Evolutionary conservation across 2,113 vertebrate genomes (phyloP), one percentile per base, ranked within the genome.

Genomic region (Microcebus lehilahytsara): DNA sequence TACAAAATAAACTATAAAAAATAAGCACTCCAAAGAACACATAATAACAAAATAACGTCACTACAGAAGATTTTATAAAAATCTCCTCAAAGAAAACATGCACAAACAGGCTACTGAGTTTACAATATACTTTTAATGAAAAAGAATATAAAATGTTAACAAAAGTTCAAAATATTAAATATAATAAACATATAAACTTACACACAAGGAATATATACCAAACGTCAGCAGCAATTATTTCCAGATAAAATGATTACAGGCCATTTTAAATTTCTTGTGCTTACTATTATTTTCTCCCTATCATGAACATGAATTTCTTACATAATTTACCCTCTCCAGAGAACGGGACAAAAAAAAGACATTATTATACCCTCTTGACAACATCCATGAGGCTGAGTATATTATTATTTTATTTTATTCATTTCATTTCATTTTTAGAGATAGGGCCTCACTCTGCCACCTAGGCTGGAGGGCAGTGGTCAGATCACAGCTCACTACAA

Each of bases 111-210:
- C 12, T 60, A 53, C 2, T 91, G 40, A 56, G 9, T 69, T 86
- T 8, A 91, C 13, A 97, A 62, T 60, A 81, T 34, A 86, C 32
- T 86, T 94, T 97, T 77, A 75, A 81, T 81, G 13, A 83, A 72
- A 84, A 88, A 64, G 8, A 5, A 14, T 93, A 69, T 40, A 74
- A n/a, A 85, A 85, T 91, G 49, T 75, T 79, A 84, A 87, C 6
- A 80, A 13, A 88, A 58, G 6, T 60, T 84, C 56, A 78, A 94
- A 94, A 49, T 77, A 56, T 53, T 85, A 81, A 84, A 72, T 25
- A 91, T 71, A 85, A 85, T 46, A 85, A 94, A 77, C 46, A 84
- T 20, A 85, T 32, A 42, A 75, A 84, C 62, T 80, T 85, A 81
- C 23, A 1, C n/a, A 85, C 60, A 71, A 92, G 85, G 69, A 86